Evolutionary conservation across 2,797 vertebrate genomes (phyloP), one percentile per base, ranked within the genome.

Genomic region (Propithecus perrieri): DNA sequence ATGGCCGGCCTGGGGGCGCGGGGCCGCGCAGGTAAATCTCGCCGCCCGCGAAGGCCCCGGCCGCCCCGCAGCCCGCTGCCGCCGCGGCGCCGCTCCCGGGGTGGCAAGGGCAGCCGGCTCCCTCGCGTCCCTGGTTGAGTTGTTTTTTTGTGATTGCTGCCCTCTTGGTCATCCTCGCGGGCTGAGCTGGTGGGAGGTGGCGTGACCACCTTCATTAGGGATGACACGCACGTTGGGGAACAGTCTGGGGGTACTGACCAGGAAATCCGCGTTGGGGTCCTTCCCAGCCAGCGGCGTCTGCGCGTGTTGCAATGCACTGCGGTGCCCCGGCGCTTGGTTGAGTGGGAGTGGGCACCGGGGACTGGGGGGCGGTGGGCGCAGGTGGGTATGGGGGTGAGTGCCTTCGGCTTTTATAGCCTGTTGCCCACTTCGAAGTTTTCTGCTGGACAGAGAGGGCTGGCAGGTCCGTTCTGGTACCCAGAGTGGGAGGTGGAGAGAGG

Each of bases 1-100:
- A 98, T 98, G 98, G 99, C 98, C 98, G 98, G 98, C 98, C 96
- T 85, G 97, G 98, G 98, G 98, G 99, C 96, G 98, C 98, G 98
- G 98, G 98, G 98, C 98, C 98, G 98, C 98, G 98, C 98, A 97
- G 98, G 98, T 98, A 98, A 97, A 97, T 96, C 97, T 98, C 89
- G 97, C 98, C 89, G 97, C 94, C 53, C 46, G 55, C 55, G 2
- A n/a, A 59, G 75, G 71, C 91, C 76, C 48, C 22, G 20, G 81
- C 85, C 3, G 50, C 67, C 71, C 86, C 38, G 80, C 91, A 65
- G 85, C 48, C 83, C 10, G 79, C 84, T 43, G 86, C 61, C 46
- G 30, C 85, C 18, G 18, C 59, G 24, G 53, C 48, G 50, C 63
- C 10, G 85, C 69, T 81, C 89, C 20, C 24, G 94, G 71, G 92